Base-by-base conservation (phyloP, 2,888 invertebrate genomes). In the Sminthurinus aureus region DNA sequence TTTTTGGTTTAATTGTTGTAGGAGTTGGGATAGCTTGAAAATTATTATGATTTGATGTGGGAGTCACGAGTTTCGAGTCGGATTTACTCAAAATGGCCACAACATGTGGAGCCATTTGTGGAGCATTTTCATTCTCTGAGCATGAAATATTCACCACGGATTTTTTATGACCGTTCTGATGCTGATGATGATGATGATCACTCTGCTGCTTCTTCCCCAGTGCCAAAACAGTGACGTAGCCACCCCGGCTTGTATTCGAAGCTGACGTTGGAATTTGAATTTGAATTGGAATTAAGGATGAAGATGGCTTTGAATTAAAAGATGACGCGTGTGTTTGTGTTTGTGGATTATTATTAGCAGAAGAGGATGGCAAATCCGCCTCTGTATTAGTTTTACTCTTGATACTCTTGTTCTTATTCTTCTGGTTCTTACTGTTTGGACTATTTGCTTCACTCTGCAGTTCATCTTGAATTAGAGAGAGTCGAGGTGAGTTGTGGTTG, bases 211-310 rank as follows among this genome's bases (percentile, higher is more conserved):
- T 78, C 75, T 88, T 86, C 50, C 86, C 85, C 15, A 88, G 79
- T 51, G 87, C 87, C 0, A 88, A 58, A 18, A 88, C 87, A 67
- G 88, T 88, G 66, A 88, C 87, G 73, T 88, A 88, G 51, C 87
- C 87, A 13, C 86, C 85, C 50, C 84, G 38, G 38, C 38, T n/a
- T 74, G 38, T n/a, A 26, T 6, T 13, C 24, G 71, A 22, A 12
- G 73, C 38, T 73, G 73, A 38, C 38, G 38, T 38, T 38, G 38
- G 38, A 38, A 38, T 38, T 38, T 1, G 38, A 38, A 38, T 38
- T 38, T 1, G 38, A 38, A 38, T 38, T 38, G 38, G 38, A 38
- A 38, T 38, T 38, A 38, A 38, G 6, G 38, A 38, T 38, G 38
- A n/a, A n/a, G n/a, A n/a, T n/a, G n/a, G n/a, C n/a, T n/a, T n/a